Conservation (phyloP, 2,888 invertebrate species). For the Eubasilissa splendida region DNA sequence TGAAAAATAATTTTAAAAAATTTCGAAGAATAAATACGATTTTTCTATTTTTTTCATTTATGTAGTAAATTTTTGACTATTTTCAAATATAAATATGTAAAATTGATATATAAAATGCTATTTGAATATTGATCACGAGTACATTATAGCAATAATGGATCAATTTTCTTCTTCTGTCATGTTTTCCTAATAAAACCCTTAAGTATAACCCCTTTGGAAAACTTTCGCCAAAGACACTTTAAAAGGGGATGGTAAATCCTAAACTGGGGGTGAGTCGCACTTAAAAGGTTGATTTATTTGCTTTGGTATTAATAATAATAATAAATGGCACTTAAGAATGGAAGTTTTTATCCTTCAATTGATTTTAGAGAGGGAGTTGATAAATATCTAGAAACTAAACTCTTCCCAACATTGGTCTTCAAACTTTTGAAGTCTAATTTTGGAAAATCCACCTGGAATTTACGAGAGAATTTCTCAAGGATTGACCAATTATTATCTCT, state of each 20-base stretch:
- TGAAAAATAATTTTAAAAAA: too few relatives aligned
- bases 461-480: too few relatives aligned
- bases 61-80: too few relatives aligned
- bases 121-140: too few relatives aligned
- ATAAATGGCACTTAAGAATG: constrained; percentile 51
- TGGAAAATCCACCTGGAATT: too few relatives aligned
- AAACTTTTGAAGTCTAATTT: neutral
- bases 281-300: constrained; percentile 53
- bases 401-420: neutral
- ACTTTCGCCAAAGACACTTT: constrained; percentile 29
- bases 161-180: neutral
- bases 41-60: too few relatives aligned
- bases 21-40: too few relatives aligned
- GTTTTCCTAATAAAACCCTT: constrained; percentile 22
- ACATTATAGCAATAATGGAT: too few relatives aligned
- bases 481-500: too few relatives aligned
- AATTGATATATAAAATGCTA: too few relatives aligned
- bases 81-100: too few relatives aligned
- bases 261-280: constrained; percentile 44
- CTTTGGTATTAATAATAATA: constrained; percentile 53
- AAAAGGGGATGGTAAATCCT: constrained; percentile 45
- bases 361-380: constrained; percentile 30
- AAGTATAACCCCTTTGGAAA: constrained; percentile 35
- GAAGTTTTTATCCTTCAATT: constrained; percentile 45
- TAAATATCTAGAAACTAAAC: constrained; percentile 3